Conservation (phyloP, 1,140 invertebrate genomes). For the Eumaeus atala region DNA sequence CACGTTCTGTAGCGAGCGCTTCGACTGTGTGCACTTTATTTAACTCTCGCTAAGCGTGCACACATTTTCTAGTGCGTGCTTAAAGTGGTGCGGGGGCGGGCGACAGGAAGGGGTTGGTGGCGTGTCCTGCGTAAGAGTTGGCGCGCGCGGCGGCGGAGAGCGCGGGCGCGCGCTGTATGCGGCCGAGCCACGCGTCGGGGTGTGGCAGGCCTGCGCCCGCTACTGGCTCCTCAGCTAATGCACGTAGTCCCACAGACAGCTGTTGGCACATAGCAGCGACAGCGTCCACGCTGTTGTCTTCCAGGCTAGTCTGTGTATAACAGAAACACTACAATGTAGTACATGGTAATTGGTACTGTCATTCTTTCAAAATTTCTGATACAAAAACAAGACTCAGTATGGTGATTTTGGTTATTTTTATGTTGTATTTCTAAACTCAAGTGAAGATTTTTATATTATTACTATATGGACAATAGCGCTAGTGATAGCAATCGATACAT, state of each 20-base stretch:
- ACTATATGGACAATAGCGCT: no score
- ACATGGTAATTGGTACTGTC: no score
- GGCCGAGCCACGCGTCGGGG: slow-evolving; percentile 73
- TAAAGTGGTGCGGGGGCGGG: slow-evolving; percentile 24
- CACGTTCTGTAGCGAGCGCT: no score
- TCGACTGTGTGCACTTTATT: no score
- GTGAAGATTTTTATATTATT: no score
- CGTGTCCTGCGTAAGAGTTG: slow-evolving; percentile 37
- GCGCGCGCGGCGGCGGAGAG: slow-evolving; percentile 32
- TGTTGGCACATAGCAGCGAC: slow-evolving; percentile 69
- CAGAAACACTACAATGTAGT: no score
- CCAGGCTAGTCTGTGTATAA: neutral
- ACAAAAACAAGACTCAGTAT: no score
- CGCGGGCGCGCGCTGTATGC: slow-evolving; percentile 74
- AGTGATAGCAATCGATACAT: no score
- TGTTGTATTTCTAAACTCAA: no score
- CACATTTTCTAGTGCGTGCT: neutral
- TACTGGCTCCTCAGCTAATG: slow-evolving; percentile 56
- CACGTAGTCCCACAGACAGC: slow-evolving; percentile 60
- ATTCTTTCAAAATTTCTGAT: no score
- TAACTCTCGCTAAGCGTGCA: neutral
- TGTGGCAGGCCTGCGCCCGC: slow-evolving; percentile 39
- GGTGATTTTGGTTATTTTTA: no score
- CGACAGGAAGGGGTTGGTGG: slow-evolving; percentile 55
- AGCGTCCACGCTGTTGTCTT: slow-evolving; percentile 29